Conservation (phyloP, 2,113 vertebrate species). For the Odocoileus hemionus region DNA sequence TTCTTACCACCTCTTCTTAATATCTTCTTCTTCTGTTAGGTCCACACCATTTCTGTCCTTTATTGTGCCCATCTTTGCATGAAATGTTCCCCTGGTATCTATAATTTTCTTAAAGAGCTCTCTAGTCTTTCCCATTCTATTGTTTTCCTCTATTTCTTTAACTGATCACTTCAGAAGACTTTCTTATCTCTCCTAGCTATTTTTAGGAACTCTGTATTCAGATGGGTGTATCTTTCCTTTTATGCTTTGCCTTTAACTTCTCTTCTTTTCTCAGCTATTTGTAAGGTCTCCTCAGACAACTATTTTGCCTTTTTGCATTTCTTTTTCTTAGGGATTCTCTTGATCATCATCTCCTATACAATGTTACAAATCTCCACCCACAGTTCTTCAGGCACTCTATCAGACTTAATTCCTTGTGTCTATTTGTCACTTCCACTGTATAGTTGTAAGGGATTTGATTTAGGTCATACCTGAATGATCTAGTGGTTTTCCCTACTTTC, state of each 20-base stretch:
- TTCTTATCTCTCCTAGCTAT: not conserved
- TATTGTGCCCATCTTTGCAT: not conserved
- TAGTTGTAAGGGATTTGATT: not conserved
- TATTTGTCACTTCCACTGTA: not conserved
- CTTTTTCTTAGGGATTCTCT: not conserved
- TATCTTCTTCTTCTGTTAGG: not conserved
- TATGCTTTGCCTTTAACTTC: not conserved
- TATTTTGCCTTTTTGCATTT: not conserved
- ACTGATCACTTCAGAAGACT: not conserved
- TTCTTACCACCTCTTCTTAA: not conserved
- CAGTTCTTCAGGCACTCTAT: not conserved
- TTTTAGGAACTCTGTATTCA: not conserved
- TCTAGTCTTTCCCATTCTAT: not conserved
- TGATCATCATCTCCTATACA: not conserved
- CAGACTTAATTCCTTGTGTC: not conserved
- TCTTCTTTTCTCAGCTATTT: not conserved
- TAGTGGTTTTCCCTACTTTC: not conserved
- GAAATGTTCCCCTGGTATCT: not conserved
- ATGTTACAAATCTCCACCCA: not conserved
- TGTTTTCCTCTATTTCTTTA: not conserved
- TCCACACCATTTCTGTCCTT: not conserved
- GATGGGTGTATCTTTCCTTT: not conserved
- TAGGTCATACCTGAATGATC: not conserved
- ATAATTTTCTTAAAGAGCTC: not conserved
- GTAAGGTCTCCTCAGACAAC: not conserved